Evolutionary conservation across 2,888 invertebrate genomes (phyloP), one percentile per base, ranked within the genome.

Genomic region (Caenorhabditis sp.): DNA sequence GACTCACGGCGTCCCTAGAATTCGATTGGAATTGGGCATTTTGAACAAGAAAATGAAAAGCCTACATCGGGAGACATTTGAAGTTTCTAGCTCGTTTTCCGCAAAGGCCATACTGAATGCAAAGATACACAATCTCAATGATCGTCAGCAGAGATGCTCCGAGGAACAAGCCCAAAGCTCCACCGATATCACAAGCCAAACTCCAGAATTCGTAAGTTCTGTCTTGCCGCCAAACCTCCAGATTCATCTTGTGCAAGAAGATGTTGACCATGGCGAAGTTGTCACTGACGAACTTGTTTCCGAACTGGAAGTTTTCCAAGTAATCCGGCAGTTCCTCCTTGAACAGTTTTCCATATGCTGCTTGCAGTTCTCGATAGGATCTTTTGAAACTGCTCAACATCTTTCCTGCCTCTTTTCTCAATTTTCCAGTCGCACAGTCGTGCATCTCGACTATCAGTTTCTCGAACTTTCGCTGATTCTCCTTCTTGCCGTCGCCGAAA

Each of bases 211-310:
- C 87, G 79, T 91, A 91, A 8, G 91, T 91, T 22, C 86, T 76
- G 67, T 90, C 87, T 65, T 88, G 87, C 53, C 86, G 82, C 91
- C 91, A 91, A 53, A 85, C 82, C 69, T 91, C 91, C 8, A 91
- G 77, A 74, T 91, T 87, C 89, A 91, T 90, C 81, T 90, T 89
- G 76, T 90, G 91, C 18, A 91, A 74, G 72, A 88, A 91, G 8
- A 91, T 87, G 67, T 91, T 91, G 15, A 91, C 90, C 86, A 89
- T 88, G 1, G 91, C 91, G 53, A 91, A 91, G 80, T 91, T 91
- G 61, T 91, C 91, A 37, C 89, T 90, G 20, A 89, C 88, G 67
- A 91, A 91, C 74, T 89, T 90, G 8, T 80, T 68, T 2, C 90
- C 91, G 62, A 91, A 91, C 18, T 89, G 89, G 60, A 90, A 90